A percentile compares a stretch with the other conserved stretches of the same genome.
Evolutionary conservation across 2,888 invertebrate species (phyloP).

Genomic region (Tetranychus piercei): DNA sequence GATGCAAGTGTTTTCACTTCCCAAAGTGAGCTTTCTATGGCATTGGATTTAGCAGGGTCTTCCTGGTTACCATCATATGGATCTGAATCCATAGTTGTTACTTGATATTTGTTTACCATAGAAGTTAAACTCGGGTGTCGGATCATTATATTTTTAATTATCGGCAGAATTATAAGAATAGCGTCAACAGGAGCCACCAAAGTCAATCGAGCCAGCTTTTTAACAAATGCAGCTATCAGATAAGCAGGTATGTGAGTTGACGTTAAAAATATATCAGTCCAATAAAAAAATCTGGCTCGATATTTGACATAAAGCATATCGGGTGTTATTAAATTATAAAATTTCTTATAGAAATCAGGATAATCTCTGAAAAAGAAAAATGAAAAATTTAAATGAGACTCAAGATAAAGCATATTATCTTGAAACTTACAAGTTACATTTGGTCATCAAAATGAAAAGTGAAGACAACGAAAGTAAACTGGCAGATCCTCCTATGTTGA

Average conservation of each 20-base stretch:
- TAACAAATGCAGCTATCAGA: conserved; percentile 78
- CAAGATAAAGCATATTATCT: not conserved
- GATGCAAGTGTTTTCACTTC: conserved; percentile 59
- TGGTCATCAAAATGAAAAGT: conserved; percentile 66
- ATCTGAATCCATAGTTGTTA: conserved; percentile 38
- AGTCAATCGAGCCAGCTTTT: conserved; percentile 63
- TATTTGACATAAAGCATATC: conserved; percentile 76
- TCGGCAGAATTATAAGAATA: conserved; percentile 52
- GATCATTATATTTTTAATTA: conserved; percentile 64
- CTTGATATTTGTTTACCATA: conserved; percentile 29
- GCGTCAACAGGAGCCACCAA: conserved; percentile 64
- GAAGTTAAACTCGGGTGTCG: conserved; percentile 42
- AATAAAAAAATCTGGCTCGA: conserved; percentile 65
- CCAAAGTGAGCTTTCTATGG: conserved; percentile 77
- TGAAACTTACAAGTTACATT: conserved; percentile 55
- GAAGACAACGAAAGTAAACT: conserved; percentile 79
- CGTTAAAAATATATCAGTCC: conserved; percentile 72
- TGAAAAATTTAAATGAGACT: conserved; percentile 17
- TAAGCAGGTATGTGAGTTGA: conserved; percentile 84
- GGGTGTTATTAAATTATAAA: conserved; percentile 84
- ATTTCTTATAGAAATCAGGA: conserved; percentile 77
- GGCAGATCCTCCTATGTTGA: conserved; percentile 65
- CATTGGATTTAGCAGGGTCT: conserved; percentile 57
- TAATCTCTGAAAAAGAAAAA: conserved; percentile 46
- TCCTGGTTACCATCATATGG: conserved; percentile 66